Conservation (phyloP, 1,140 invertebrate species). For the Homalodisca vitripennis region DNA sequence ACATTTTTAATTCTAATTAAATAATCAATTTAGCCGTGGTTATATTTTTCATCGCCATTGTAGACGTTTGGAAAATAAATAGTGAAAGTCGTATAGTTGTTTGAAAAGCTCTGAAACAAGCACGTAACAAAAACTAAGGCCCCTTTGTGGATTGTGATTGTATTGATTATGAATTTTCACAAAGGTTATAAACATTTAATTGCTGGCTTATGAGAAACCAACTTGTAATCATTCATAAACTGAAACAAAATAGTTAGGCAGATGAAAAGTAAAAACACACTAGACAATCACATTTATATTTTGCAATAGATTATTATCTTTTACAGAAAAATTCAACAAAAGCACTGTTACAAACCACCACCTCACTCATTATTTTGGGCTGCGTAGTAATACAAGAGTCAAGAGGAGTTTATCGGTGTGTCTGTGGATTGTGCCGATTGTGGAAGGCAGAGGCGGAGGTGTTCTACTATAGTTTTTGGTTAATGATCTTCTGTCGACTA, state of each 20-base stretch:
- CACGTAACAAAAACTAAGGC: too few species aligned
- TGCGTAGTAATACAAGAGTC: slow-evolving; percentile 17
- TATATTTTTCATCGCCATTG: too few species aligned
- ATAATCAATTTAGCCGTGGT: too few species aligned
- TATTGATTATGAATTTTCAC: slow-evolving; percentile 9
- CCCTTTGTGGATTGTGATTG: too few species aligned
- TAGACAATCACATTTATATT: neutral
- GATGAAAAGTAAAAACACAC: neutral
- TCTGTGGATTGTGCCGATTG: neutral
- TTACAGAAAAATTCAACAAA: neutral
- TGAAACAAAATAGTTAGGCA: neutral
- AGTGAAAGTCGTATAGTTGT: too few species aligned
- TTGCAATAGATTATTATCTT: neutral
- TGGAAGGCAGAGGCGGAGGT: neutral
- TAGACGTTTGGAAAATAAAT: too few species aligned
- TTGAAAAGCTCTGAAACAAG: too few species aligned
- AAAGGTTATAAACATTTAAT: neutral
- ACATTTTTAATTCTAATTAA: too few species aligned
- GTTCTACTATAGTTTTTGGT: neutral
- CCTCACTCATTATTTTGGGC: neutral
- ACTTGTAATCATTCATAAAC: neutral
- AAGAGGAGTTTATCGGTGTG: neutral
- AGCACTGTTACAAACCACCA: neutral
- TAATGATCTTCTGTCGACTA: neutral
- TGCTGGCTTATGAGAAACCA: neutral